phyloP scores from a whole-genome alignment of 2,797 vertebrate genomes.

The Ispidina lecontei region DNA sequence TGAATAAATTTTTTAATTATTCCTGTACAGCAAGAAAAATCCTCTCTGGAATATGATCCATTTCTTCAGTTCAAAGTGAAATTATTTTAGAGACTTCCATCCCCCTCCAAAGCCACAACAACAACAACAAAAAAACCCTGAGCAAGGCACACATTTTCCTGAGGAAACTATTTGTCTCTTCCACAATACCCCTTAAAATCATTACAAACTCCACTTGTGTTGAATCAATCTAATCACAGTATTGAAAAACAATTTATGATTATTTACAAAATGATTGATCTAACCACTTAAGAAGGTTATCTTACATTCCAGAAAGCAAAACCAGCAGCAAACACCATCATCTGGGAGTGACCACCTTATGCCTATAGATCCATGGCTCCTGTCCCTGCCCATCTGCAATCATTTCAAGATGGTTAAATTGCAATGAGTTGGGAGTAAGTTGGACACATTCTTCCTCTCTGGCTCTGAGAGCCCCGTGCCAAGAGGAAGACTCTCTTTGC shows the following conservation, averaged over 20 bases:
- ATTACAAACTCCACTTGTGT: neutral
- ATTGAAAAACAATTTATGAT: neutral
- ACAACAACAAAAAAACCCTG: neutral
- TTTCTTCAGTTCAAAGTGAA: slow-evolving; percentile 36
- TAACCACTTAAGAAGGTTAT: neutral
- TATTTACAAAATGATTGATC: neutral
- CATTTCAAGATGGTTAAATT: neutral
- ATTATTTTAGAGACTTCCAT: neutral
- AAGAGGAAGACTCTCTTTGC: slow-evolving; percentile 10
- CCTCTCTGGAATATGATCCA: slow-evolving; percentile 34
- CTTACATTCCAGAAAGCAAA: neutral
- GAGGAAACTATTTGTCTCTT: neutral
- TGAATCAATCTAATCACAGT: neutral
- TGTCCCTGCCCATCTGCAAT: neutral
- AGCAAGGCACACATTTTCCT: neutral
- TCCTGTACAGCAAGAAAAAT: slow-evolving; percentile 49
- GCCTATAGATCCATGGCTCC: neutral
- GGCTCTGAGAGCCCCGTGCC: neutral
- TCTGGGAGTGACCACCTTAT: slow-evolving; percentile 67
- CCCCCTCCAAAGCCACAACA: neutral
- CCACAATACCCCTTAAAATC: neutral
- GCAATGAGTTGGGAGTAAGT: neutral
- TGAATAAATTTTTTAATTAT: slow-evolving; percentile 50
- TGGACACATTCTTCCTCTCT: neutral
- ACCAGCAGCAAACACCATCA: neutral